A percentile compares a stretch with the other conserved stretches of the same genome.
phyloP scores from a whole-genome alignment of 2,888 invertebrate genomes.

The Blera fallax region DNA sequence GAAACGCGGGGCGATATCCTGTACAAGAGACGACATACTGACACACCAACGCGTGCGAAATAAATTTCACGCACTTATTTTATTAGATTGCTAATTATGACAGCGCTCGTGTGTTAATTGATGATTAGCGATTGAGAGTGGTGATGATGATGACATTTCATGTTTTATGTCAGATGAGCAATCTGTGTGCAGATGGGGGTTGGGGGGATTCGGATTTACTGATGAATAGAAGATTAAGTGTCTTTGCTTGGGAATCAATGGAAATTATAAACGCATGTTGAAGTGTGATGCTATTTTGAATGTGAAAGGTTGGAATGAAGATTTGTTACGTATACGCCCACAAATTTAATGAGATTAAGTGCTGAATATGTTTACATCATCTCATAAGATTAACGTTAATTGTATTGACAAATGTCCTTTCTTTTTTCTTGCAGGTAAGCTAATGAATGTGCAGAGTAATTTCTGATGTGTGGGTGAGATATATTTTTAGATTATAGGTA shows the following conservation, averaged over 20 bases:
- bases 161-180: conserved; percentile 54
- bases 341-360: not conserved
- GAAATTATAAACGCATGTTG: not conserved
- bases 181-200: not conserved
- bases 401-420: not conserved
- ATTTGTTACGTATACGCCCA: not conserved
- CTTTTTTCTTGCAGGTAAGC: conserved; percentile 10
- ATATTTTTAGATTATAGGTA: not conserved
- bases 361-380: not conserved
- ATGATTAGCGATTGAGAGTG: conserved; percentile 63
- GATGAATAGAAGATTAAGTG: conserved; percentile 28
- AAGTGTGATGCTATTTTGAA: not conserved
- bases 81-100: conserved; percentile 72
- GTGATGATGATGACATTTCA: conserved; percentile 49
- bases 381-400: not conserved
- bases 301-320: not conserved
- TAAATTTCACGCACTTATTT: conserved; percentile 63
- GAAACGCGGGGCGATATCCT: not conserved
- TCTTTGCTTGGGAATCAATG: not conserved
- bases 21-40: not conserved
- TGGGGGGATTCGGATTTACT: not conserved
- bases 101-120: conserved; percentile 62
- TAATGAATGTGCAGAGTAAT: not conserved
- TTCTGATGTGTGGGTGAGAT: not conserved
- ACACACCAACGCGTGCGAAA: conserved; percentile 42